Evolutionary conservation across 92 coral and sea anemone genomes (phyloP).

Genomic region (Anthopleura xanthogrammica): DNA sequence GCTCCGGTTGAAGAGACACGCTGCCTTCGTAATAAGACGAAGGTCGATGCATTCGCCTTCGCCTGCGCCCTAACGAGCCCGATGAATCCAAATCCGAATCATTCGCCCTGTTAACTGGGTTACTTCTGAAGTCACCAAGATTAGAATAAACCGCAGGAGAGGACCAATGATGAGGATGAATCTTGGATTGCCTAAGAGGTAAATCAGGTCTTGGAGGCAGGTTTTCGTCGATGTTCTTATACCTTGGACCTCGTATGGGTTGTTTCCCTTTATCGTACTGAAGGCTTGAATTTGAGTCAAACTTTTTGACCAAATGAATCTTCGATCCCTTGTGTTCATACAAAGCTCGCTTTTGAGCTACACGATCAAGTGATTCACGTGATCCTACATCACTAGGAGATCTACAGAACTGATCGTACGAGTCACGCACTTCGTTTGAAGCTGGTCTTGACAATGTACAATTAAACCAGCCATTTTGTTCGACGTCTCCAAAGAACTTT

Average conservation of each 20-base stretch:
- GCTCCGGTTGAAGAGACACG: constrained; percentile 37
- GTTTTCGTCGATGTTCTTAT: constrained; percentile 58
- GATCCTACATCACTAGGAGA: constrained; percentile 77
- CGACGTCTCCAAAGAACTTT: constrained; percentile 72
- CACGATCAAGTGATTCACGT: constrained; percentile 80
- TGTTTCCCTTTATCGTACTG: constrained; percentile 54
- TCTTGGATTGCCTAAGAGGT: constrained; percentile 55
- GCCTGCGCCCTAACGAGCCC: constrained; percentile 55
- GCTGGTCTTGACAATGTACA: constrained; percentile 86
- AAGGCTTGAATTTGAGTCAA: constrained; percentile 73
- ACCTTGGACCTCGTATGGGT: constrained; percentile 57
- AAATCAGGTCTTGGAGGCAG: constrained; percentile 44
- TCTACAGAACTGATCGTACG: constrained; percentile 91
- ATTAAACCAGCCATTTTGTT: constrained; percentile 78
- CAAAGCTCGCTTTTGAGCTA: constrained; percentile 59
- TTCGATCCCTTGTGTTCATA: constrained; percentile 74
- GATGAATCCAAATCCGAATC: constrained; percentile 68
- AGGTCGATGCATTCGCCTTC: constrained; percentile 67
- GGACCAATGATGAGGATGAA: constrained; percentile 93
- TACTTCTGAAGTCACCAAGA: constrained; percentile 57
- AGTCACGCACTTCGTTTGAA: constrained; percentile 94
- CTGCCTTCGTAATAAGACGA: constrained; percentile 64
- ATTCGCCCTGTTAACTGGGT: constrained; percentile 30
- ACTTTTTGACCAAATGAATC: constrained; percentile 52
- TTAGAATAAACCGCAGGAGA: constrained; percentile 85